Base-by-base conservation (phyloP, 2,888 invertebrate species). In the Masnerella sp. region DNA sequence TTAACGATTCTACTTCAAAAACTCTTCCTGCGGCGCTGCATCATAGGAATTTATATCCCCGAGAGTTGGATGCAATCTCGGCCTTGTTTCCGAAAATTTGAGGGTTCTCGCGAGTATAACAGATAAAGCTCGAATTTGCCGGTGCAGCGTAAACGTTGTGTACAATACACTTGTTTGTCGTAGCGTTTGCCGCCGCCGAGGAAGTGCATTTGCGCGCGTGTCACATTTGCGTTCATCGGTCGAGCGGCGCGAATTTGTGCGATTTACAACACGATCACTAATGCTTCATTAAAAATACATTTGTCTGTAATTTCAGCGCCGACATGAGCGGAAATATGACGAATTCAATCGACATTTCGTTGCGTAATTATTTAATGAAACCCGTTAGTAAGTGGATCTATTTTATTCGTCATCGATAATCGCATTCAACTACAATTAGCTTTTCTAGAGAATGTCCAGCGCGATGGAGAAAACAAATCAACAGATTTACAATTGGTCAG, bases 1-100 rank as follows among this genome's bases (percentile, higher is more conserved):
- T 77, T 77, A 77, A 77, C 75, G 71, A 52, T 65, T 71, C 54
- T 54, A 49, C 68, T 69, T 59, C 64, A 59, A 64, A 74, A 74
- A 68, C 64, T 68, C 52, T 68, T 74, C 59, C 54, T 51, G 40
- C 40, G 47, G 52, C 58, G 56, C 15, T 69, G 64, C 59, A 40
- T 64, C 52, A 64, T 52, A 69, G 34, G 52, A 69, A 74, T 74
- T 69, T 74, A 74, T 74, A 74, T 54, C 74, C 47, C 45, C 42
- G 47, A 42, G 64, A 58, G 74, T 54, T 69, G 54, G 64, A 58
- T 65, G 69, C 69, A 59, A 74, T 69, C 69, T 74, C 74, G 54
- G 52, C 59, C 59, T 47, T 58, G 68, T 68, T 74, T 62, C 64
- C 64, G 58, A 69, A 74, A 73, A 65, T 65, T 69, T 49, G 40